A percentile compares a stretch with the other conserved stretches of the same genome.
These are phyloP conservation scores for Chaetodon trifasciatus DNA, from an alignment of 2,797 vertebrate species.

Conservation along the genomic window DNA sequence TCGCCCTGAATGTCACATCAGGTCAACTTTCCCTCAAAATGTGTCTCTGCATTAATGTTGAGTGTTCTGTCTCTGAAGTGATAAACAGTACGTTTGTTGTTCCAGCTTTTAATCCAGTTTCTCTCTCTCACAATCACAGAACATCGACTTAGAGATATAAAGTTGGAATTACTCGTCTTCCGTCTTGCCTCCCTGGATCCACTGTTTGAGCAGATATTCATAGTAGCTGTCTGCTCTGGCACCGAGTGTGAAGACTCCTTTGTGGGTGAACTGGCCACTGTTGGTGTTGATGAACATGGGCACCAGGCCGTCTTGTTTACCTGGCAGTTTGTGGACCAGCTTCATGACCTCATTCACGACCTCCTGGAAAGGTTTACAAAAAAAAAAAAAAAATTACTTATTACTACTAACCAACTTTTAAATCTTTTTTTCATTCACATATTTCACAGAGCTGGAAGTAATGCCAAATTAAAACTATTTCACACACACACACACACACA, in stretches of 20 bases:
- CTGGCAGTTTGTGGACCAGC: conserved; percentile 90
- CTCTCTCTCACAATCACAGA: conserved; percentile 8
- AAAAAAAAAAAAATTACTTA: background rate
- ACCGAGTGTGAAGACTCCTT: conserved; percentile 93
- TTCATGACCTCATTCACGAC: conserved; percentile 91
- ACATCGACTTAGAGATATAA: background rate
- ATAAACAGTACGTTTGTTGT: background rate
- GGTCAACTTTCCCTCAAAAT: background rate
- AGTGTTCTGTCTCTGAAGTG: background rate
- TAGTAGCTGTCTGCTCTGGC: conserved; percentile 99
- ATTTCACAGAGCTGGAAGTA: conserved; percentile 6
- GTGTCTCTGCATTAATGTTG: background rate
- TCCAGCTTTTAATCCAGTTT: background rate
- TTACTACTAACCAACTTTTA: background rate
- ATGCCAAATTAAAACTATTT: background rate
- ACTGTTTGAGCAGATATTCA: conserved; percentile 97
- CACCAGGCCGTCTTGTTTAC: conserved; percentile 95
- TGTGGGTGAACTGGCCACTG: conserved; percentile 94
- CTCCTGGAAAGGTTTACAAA: conserved; percentile 79
- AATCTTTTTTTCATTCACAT: conserved; percentile 7
- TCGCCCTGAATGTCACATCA: background rate
- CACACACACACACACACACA: background rate
- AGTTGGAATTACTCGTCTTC: conserved; percentile 87
- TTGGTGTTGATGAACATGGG: conserved; percentile 99
- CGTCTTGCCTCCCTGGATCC: conserved; percentile 95